Conservation (phyloP, 1,140 invertebrate genomes). For the Bacillus rossius region DNA sequence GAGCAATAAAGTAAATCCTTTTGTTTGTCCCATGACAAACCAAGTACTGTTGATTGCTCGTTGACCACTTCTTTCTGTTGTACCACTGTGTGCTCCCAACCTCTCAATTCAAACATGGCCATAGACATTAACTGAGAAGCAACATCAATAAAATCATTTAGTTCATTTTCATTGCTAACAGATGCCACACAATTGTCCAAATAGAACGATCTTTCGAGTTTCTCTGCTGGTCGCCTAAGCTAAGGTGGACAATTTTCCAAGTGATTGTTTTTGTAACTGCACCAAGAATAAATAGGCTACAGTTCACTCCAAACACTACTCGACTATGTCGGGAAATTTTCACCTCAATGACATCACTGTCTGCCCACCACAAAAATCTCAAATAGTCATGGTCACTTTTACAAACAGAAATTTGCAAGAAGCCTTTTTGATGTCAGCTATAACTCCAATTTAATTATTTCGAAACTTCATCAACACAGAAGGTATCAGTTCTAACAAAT, state of each 20-base stretch:
- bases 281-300: conserved; percentile 18
- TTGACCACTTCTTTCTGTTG: background rate
- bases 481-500: conserved; percentile 39
- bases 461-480: conserved; percentile 37
- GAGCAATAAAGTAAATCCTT: conserved; percentile 16
- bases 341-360: conserved; percentile 13
- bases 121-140: conserved; percentile 19
- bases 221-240: conserved; percentile 11
- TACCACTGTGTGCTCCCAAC: conserved; percentile 24
- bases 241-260: conserved; percentile 9
- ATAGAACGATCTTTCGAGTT: conserved; percentile 22
- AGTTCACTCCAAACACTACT: conserved; percentile 22
- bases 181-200: conserved; percentile 29
- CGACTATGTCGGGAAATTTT: conserved; percentile 26
- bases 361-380: conserved; percentile 35
- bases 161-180: conserved; percentile 20
- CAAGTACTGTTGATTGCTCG: conserved; percentile 19
- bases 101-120: conserved; percentile 29
- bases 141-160: conserved; percentile 18
- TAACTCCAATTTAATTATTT: conserved; percentile 31
- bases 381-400: conserved; percentile 32
- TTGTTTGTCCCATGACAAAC: conserved; percentile 23
- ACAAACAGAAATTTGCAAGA: conserved; percentile 36
- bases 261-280: conserved; percentile 10
- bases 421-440: conserved; percentile 40